A percentile compares a stretch with the other conserved stretches of the same genome.
Evolutionary conservation across 2,797 vertebrate genomes (phyloP).

Genomic region (Melanotaenia boesemani): DNA sequence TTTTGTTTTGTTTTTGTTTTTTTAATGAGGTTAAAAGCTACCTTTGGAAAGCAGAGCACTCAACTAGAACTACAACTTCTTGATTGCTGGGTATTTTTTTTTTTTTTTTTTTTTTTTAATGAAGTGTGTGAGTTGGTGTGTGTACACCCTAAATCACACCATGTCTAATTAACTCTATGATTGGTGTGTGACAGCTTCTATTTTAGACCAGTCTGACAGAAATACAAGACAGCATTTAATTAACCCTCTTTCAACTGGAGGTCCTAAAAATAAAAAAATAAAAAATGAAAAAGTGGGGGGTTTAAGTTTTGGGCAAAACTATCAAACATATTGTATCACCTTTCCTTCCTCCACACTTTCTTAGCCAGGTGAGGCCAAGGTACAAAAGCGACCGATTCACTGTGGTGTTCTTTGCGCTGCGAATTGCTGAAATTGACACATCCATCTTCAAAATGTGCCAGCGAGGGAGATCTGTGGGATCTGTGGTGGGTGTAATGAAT

Average conservation of each 20-base stretch:
- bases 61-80: slow-evolving; percentile 51
- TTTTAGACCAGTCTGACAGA: slow-evolving; percentile 43
- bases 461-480: slow-evolving; percentile 34
- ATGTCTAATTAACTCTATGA: slow-evolving; percentile 52
- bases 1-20: not conserved
- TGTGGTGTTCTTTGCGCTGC: slow-evolving; percentile 15
- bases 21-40: slow-evolving; percentile 67
- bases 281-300: not conserved
- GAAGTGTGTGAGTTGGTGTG: slow-evolving; percentile 14
- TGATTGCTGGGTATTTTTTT: slow-evolving; percentile 39
- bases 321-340: not conserved
- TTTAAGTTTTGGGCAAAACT: slow-evolving; percentile 1
- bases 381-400: not conserved
- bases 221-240: slow-evolving; percentile 21
- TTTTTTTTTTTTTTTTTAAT: slow-evolving; percentile 5
- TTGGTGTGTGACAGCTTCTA: slow-evolving; percentile 49
- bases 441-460: slow-evolving; percentile 47
- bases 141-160: slow-evolving; percentile 26
- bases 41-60: slow-evolving; percentile 69
- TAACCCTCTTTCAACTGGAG: slow-evolving; percentile 22
- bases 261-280: not conserved
- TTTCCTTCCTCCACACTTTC: not conserved
- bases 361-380: not conserved
- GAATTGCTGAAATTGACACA: slow-evolving; percentile 34
- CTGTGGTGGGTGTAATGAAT: slow-evolving; percentile 47